A percentile compares a stretch with the other conserved stretches of the same genome.
These are phyloP conservation scores for Synanthedon vespiformis DNA, from an alignment of 2,888 invertebrate species.

Conservation along the genomic window DNA sequence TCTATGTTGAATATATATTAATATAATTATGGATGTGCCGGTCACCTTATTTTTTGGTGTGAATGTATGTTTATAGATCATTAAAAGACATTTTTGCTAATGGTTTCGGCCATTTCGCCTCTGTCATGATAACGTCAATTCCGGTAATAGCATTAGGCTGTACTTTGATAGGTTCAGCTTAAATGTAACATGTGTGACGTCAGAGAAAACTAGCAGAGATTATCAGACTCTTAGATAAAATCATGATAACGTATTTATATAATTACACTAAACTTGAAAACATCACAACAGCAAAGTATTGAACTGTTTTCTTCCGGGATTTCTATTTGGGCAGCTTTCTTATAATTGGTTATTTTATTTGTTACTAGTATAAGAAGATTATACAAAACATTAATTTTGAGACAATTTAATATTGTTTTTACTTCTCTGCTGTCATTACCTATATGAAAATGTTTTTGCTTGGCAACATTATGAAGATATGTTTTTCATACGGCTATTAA, in stretches of 20 bases:
- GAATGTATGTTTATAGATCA: conserved; percentile 12
- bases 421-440: no score
- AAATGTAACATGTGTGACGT: conserved; percentile 41
- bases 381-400: no score
- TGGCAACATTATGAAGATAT: no score
- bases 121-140: conserved; percentile 55
- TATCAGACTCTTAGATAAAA: conserved; percentile 44
- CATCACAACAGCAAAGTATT: no score
- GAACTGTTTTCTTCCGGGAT: no score
- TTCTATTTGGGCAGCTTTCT: no score
- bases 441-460: no score
- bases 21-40: no score
- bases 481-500: background rate
- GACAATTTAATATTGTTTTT: no score
- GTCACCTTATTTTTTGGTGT: background rate
- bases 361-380: no score
- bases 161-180: conserved; percentile 46
- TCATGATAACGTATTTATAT: conserved; percentile 2
- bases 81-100: conserved; percentile 31
- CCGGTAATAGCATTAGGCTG: conserved; percentile 44
- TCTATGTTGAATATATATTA: background rate
- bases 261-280: background rate
- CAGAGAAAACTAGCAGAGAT: conserved; percentile 31
- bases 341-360: no score
- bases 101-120: conserved; percentile 40